Percentiles rank a stretch among this genome's conserved stretches.
Conservation (phyloP, 2,797 vertebrate genomes). For the Anguilla megastoma region DNA sequence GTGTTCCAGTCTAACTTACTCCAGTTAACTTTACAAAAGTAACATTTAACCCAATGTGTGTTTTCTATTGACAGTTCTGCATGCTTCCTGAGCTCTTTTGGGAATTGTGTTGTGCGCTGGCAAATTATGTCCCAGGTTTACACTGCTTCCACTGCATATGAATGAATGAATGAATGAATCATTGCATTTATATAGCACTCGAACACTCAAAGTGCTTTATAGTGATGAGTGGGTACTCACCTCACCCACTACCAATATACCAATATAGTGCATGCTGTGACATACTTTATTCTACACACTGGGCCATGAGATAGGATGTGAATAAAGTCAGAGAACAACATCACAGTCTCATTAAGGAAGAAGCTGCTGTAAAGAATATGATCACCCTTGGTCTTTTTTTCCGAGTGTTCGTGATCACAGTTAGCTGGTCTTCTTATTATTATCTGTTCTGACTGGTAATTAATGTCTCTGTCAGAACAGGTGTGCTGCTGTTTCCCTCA, state of each 20-base stretch:
- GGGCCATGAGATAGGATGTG: neutral
- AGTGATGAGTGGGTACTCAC: too few relatives aligned
- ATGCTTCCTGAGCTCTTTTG: neutral
- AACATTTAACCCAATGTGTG: neutral
- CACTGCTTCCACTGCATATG: too few relatives aligned
- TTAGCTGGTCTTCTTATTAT: conserved; percentile 52
- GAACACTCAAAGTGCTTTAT: too few relatives aligned
- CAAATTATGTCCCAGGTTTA: too few relatives aligned
- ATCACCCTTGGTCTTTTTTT: conserved; percentile 51
- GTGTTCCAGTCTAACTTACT: neutral
- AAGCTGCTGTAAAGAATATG: neutral
- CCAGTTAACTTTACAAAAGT: neutral
- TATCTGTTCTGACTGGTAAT: conserved; percentile 64
- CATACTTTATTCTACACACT: neutral
- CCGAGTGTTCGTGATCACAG: conserved; percentile 62
- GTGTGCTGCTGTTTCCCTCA: conserved; percentile 29
- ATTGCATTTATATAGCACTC: too few relatives aligned
- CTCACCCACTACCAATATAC: too few relatives aligned
- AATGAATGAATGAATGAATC: too few relatives aligned
- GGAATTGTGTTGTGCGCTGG: too few relatives aligned
- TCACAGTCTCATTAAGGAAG: neutral
- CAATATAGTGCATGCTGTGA: too few relatives aligned
- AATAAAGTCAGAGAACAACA: too few relatives aligned
- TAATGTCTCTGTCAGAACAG: conserved; percentile 45
- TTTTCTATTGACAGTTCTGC: neutral